Evolutionary conservation across 2,797 vertebrate species (phyloP).

Genomic region (Ctenochaetus hawaiiensis): DNA sequence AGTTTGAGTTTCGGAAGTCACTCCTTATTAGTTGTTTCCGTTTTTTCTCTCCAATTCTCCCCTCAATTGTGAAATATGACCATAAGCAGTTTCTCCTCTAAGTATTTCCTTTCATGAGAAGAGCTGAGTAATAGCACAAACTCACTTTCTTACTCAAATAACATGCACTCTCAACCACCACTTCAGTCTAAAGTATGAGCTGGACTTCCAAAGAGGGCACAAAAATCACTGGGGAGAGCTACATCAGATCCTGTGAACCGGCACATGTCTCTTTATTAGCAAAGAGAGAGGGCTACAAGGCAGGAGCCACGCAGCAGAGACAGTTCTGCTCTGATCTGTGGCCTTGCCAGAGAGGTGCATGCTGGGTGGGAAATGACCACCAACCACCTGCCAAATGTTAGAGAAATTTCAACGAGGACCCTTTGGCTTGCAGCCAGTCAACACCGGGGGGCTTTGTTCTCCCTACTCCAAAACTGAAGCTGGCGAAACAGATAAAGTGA

Average conservation of each 20-base stretch:
- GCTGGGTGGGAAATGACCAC: slow-evolving; percentile 75
- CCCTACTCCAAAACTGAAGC: slow-evolving; percentile 43
- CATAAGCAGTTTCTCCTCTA: slow-evolving; percentile 27
- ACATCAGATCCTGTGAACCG: slow-evolving; percentile 17
- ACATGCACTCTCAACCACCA: background rate
- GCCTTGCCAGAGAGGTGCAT: slow-evolving; percentile 51
- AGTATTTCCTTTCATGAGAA: slow-evolving; percentile 16
- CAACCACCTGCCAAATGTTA: slow-evolving; percentile 66
- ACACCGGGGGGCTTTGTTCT: slow-evolving; percentile 42
- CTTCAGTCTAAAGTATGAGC: slow-evolving; percentile 5
- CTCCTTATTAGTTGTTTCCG: background rate
- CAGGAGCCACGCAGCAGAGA: slow-evolving; percentile 18
- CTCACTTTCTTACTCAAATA: slow-evolving; percentile 26
- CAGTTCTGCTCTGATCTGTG: slow-evolving; percentile 50
- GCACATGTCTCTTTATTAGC: slow-evolving; percentile 52
- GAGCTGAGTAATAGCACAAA: slow-evolving; percentile 15
- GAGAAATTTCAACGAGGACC: slow-evolving; percentile 53
- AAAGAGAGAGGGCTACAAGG: slow-evolving; percentile 28
- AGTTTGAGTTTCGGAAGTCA: background rate
- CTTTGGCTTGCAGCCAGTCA: slow-evolving; percentile 54
- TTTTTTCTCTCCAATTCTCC: slow-evolving; percentile 5
- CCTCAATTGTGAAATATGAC: slow-evolving; percentile 17
- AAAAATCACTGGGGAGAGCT: slow-evolving; percentile 36
- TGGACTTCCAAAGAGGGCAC: slow-evolving; percentile 38
- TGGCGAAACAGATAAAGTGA: slow-evolving; percentile 48